A percentile compares a stretch with the other conserved stretches of the same genome.
Evolutionary conservation across 2,888 invertebrate genomes (phyloP).

Genomic region (Acanthoscelides obtectus): DNA sequence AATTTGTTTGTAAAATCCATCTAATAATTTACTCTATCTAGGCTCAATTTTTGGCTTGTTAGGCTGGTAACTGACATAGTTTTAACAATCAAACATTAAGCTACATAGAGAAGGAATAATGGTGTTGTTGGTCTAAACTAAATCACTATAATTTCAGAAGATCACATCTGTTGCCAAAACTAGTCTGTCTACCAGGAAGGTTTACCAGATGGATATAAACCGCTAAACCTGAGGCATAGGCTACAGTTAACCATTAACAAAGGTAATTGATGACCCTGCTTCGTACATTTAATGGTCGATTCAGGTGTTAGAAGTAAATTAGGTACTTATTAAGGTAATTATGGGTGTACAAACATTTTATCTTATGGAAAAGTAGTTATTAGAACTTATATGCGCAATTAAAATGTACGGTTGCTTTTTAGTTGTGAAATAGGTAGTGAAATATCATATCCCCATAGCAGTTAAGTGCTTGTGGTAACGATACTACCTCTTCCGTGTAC

Average conservation of each 20-base stretch:
- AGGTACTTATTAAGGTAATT: neutral
- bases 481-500: no score
- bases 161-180: neutral
- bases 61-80: no score
- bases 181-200: neutral
- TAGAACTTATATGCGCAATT: neutral
- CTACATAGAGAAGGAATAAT: no score
- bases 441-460: neutral
- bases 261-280: neutral
- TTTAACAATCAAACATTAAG: no score
- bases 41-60: no score
- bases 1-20: no score
- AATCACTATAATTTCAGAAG: no score
- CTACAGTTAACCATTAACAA: neutral
- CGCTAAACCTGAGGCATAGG: neutral
- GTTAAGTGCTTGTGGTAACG: neutral
- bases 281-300: neutral
- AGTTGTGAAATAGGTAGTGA: neutral
- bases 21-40: no score
- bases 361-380: neutral
- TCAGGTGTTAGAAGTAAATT: neutral
- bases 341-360: neutral
- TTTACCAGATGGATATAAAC: neutral
- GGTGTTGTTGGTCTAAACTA: no score
- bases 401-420: neutral